Conservation (phyloP, 2,113 vertebrate genomes). For the Ageneiosus marmoratus region DNA sequence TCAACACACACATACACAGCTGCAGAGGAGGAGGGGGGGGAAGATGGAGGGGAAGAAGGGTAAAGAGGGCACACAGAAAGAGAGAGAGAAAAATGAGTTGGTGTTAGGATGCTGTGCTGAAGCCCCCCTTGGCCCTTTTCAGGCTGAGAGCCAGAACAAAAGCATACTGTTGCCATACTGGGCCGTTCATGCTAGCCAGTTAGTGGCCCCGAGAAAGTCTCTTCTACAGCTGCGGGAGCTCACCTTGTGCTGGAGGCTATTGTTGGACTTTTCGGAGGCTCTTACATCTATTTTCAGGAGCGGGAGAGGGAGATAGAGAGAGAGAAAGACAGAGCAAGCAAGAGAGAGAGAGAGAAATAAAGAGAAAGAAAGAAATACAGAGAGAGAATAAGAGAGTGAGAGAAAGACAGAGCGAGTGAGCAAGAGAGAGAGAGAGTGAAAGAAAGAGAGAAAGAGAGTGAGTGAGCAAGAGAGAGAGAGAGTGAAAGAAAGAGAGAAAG, state of each 20-base stretch:
- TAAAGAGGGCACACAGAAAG: constrained; percentile 81
- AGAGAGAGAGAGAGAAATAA: constrained; percentile 32
- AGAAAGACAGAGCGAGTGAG: too few species aligned
- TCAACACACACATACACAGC: constrained; percentile 88
- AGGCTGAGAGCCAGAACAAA: constrained; percentile 98
- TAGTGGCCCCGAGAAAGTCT: constrained; percentile 65
- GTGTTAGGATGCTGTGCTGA: constrained; percentile 79
- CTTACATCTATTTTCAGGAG: constrained; percentile 99
- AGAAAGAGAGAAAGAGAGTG: too few species aligned
- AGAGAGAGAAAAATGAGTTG: constrained; percentile 87
- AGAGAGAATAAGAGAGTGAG: constrained; percentile 62
- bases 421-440: too few species aligned
- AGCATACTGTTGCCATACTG: constrained; percentile 99
- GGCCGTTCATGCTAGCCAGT: constrained; percentile 81
- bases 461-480: too few species aligned
- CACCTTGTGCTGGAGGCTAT: constrained; percentile 98
- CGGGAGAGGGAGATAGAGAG: constrained; percentile 86
- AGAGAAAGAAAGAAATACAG: constrained; percentile 56
- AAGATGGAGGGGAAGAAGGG: constrained; percentile 68
- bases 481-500: too few species aligned
- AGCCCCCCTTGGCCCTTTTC: constrained; percentile 92
- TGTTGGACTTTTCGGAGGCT: constrained; percentile 93
- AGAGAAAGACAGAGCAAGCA: constrained; percentile 69
- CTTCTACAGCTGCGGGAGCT: constrained; percentile 75
- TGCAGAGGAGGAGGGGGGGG: constrained; percentile 82